Percentiles rank a stretch among this genome's conserved stretches.
Conservation (phyloP, 2,888 invertebrate genomes). For the Leistus spinibarbis region DNA sequence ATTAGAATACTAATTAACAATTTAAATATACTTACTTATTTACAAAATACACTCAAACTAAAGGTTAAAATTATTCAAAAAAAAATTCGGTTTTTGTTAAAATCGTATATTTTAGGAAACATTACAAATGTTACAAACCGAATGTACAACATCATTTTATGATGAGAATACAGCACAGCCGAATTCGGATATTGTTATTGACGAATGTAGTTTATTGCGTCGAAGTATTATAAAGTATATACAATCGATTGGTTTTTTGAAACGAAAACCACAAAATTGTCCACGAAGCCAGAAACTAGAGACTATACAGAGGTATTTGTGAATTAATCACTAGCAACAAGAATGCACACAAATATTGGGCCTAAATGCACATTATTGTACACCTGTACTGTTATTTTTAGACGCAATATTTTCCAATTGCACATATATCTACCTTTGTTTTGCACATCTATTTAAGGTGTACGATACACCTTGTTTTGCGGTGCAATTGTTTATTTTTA, state of each 20-base stretch:
- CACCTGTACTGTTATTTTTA: not conserved
- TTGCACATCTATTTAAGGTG: not conserved
- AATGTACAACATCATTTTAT: conserved; percentile 17
- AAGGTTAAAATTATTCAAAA: conserved; percentile 40
- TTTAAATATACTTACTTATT: conserved; percentile 43
- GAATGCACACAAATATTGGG: not conserved
- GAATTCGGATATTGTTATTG: conserved; percentile 40
- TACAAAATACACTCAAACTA: conserved; percentile 43
- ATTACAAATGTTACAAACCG: conserved; percentile 38
- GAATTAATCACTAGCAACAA: not conserved
- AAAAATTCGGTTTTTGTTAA: not conserved
- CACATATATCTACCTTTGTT: not conserved
- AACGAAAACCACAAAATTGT: not conserved
- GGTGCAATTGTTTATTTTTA: not conserved
- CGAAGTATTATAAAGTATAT: conserved; percentile 42
- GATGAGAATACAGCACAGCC: conserved; percentile 15
- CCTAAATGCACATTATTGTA: not conserved
- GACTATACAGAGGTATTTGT: conserved; percentile 14
- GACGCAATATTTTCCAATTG: not conserved
- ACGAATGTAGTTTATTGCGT: conserved; percentile 42
- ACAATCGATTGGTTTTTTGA: conserved; percentile 38
- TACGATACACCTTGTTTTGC: not conserved
- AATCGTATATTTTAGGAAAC: conserved; percentile 33
- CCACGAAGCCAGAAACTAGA: conserved; percentile 1
- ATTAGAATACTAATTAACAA: conserved; percentile 44